Evolutionary conservation across 2,888 invertebrate species (phyloP), one percentile per base, ranked within the genome.

Genomic region (Cactoblastis cactorum): DNA sequence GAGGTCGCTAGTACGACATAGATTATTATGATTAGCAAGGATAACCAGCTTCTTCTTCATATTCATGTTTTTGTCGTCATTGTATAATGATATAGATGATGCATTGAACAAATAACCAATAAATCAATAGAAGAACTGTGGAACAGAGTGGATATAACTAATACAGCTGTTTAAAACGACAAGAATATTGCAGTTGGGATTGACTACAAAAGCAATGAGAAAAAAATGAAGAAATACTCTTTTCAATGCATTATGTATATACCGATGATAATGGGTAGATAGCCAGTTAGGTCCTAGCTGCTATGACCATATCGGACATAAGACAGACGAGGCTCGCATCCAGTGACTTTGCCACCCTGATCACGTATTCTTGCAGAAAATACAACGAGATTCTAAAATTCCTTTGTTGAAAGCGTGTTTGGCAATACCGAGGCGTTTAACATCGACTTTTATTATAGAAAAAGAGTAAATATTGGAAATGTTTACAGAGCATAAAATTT

Each of bases 301-400:
- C 63, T 65, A 69, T 68, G 74, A 64, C 80, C 81, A 78, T 81
- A 77, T 78, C 65, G 54, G 79, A 59, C 55, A 50, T 47, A 49
- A 56, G 65, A 64, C 57, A 69, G 71, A 75, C 76, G 67, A 67
- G 65, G 71, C 65, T 59, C 70, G 72, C 58, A 69, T 71, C 62
- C 63, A 61, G 64, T 59, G 50, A 66, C 65, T 74, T 73, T 71
- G 58, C 68, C 60, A 78, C 64, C 61, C 78, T 57, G 69, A 65
- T 75, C 80, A 81, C 81, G 80, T 79, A 67, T 60, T 19, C 76
- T 77, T 73, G 67, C 56, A 66, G 71, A 69, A n/a, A 69, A 74
- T 67, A 68, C 68, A 66, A 59, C 57, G 55, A 54, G 59, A 74
- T 71, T 74, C 69, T 67, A 69, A 76, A 78, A 78, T 71, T 62